phyloP scores from a whole-genome alignment of 2,888 invertebrate genomes.

The Cantharis rufa region DNA sequence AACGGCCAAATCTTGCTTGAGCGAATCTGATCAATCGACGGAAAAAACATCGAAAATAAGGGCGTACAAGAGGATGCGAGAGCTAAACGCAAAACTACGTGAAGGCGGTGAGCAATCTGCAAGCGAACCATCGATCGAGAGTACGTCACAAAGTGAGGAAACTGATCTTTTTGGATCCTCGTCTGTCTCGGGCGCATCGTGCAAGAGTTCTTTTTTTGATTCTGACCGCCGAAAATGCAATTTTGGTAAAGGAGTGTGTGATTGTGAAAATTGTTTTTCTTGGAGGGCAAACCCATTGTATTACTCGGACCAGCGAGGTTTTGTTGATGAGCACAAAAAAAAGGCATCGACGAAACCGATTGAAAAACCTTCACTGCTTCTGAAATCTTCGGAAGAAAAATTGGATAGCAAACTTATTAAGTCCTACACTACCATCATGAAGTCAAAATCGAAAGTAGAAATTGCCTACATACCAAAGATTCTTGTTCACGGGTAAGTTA shows the following conservation, averaged over 20 bases:
- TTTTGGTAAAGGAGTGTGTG: neutral
- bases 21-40: no score
- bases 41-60: neutral
- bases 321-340: neutral
- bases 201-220: neutral
- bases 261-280: neutral
- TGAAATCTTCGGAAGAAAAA: neutral
- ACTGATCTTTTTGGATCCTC: neutral
- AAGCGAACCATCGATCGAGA: neutral
- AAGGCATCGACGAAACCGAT: neutral
- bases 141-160: neutral
- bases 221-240: neutral
- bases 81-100: neutral
- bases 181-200: neutral
- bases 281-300: neutral
- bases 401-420: conserved; percentile 3
- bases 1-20: neutral
- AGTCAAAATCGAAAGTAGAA: conserved; percentile 7
- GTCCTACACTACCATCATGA: neutral
- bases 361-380: neutral
- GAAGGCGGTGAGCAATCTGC: neutral
- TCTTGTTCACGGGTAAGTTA: conserved; percentile 32
- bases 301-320: neutral
- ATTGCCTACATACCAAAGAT: conserved; percentile 25
- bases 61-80: neutral